Base-by-base conservation (phyloP, 2,888 invertebrate species). In the Drosophila siamana region DNA sequence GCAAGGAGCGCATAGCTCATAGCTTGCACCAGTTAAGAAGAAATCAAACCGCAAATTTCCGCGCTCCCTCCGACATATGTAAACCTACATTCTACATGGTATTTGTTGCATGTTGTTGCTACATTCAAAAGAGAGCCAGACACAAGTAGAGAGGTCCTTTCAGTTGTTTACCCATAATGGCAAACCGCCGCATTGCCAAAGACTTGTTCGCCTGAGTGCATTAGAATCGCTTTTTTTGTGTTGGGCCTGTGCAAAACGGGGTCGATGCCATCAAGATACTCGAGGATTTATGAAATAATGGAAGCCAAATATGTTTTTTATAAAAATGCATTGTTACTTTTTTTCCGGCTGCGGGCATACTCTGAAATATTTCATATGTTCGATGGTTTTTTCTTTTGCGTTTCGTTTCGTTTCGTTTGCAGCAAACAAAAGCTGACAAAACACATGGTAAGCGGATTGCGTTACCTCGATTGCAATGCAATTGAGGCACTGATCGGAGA, bases 161-260 rank as follows among this genome's bases (percentile, higher is more conserved):
- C 55, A n/a, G 11, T 55, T 57, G 36, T 38, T 33, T 57, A 48
- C 57, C 56, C 48, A 36, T 26, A 47, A 61, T 24, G 60, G 60
- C 54, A 63, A 72, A 19, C 19, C 19, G 19, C 72, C 72, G 47
- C 73, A 74, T 46, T 48, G 36, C 38, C 28, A 28, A 36, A 54
- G 54, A 67, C 65, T 78, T 64, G 69, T 77, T 74, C 80, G 89
- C 81, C 72, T 80, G 76, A 90, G 67, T 86, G 89, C 90, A 90
- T 89, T 90, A 89, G 89, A 90, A 74, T 80, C 74, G 73, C 44
- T 62, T 64, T 64, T 61, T 46, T 46, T 30, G 7, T 13, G 30
- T 30, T 6, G 26, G 26, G 26, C 2, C 33, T 47, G 15, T 36
- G 19, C 13, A 26, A 44, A 44, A 43, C 61, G 61, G 74, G 70